A percentile compares a stretch with the other conserved stretches of the same genome.
Evolutionary conservation across 2,797 vertebrate genomes (phyloP).

Genomic region (Artibeus lituratus): DNA sequence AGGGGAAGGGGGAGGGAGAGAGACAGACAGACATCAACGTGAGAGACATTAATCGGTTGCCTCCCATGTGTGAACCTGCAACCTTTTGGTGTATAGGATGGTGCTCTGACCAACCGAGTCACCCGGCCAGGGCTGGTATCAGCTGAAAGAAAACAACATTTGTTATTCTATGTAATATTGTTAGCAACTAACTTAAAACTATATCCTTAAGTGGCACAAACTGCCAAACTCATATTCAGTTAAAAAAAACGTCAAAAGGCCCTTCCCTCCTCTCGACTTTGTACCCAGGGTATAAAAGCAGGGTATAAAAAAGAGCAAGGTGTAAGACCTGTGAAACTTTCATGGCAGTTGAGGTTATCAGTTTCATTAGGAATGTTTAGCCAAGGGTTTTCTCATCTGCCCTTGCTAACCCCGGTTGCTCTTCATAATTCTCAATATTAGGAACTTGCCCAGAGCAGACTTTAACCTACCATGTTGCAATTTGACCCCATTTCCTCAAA

Average conservation of each 20-base stretch:
- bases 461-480: background rate
- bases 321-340: background rate
- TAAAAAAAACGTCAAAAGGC: background rate
- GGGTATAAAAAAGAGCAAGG: background rate
- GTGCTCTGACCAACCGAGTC: background rate
- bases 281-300: background rate
- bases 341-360: fast-evolving
- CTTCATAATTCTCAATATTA: background rate
- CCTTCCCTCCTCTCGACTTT: background rate
- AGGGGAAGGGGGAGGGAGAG: too few species aligned
- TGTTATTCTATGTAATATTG: background rate
- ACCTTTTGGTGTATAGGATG: background rate
- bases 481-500: conserved; percentile 31
- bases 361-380: background rate
- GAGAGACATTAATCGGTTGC: background rate
- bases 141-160: background rate
- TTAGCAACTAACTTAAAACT: background rate
- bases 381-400: background rate
- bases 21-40: background rate
- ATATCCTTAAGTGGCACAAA: background rate
- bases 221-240: background rate
- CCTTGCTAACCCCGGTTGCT: background rate
- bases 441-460: background rate
- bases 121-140: background rate
- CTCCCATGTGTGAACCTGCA: background rate